phyloP scores from a whole-genome alignment of 2,797 vertebrate species.

The Fundulus diaphanus region DNA sequence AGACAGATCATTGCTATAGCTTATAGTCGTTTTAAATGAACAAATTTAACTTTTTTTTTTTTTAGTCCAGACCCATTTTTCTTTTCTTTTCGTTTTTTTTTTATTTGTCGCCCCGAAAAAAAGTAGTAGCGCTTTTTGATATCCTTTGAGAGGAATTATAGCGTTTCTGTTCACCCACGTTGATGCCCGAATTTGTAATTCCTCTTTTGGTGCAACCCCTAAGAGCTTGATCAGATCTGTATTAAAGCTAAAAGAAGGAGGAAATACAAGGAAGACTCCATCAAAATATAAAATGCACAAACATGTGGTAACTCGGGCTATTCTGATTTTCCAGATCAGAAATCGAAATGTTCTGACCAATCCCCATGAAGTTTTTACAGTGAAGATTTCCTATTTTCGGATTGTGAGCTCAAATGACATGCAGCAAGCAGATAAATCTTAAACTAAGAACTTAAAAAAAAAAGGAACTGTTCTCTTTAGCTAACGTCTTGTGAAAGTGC shows the following conservation, averaged over 20 bases:
- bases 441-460: neutral
- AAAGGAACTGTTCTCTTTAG: neutral
- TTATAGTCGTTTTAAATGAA: neutral
- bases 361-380: neutral
- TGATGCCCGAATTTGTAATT: neutral
- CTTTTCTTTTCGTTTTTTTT: too few relatives aligned
- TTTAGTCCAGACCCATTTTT: neutral
- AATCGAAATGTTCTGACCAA: neutral
- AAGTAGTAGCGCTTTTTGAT: neutral
- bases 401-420: neutral
- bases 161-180: neutral
- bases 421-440: neutral
- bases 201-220: neutral
- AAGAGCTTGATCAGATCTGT: neutral
- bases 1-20: neutral
- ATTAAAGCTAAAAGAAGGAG: too few relatives aligned
- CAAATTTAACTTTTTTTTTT: neutral
- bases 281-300: neutral
- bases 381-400: neutral
- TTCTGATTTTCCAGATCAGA: neutral
- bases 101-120: too few relatives aligned
- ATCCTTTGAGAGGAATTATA: neutral
- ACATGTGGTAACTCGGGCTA: neutral
- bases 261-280: neutral
- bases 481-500: neutral